phyloP scores from a whole-genome alignment of 2,888 invertebrate genomes.

The Drosophila barbarae region DNA sequence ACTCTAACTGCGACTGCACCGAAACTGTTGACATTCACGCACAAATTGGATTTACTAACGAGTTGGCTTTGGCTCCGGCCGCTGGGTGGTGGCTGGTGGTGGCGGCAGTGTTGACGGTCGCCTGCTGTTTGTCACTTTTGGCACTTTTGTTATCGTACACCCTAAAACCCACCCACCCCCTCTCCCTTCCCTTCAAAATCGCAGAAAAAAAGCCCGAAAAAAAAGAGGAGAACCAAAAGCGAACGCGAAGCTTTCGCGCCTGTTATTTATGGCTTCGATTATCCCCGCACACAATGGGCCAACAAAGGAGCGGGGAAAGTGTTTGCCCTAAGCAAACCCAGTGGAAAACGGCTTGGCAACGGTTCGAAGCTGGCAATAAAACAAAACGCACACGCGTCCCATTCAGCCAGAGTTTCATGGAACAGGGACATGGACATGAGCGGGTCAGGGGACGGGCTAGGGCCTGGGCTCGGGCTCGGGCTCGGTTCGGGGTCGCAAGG shows the following conservation, averaged over 20 bases:
- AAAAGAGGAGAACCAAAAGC: slow-evolving; percentile 3
- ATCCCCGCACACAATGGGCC: slow-evolving; percentile 65
- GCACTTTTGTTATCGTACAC: slow-evolving; percentile 65
- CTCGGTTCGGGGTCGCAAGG: slow-evolving; percentile 3
- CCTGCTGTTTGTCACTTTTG: slow-evolving; percentile 70
- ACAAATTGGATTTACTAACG: slow-evolving; percentile 73
- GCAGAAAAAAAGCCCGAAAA: slow-evolving; percentile 6
- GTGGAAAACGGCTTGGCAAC: slow-evolving; percentile 53
- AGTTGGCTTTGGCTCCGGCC: slow-evolving; percentile 33
- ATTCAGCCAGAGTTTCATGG: slow-evolving; percentile 8
- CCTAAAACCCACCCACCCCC: neutral
- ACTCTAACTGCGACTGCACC: slow-evolving; percentile 47
- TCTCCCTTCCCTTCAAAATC: slow-evolving; percentile 5
- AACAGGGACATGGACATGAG: neutral
- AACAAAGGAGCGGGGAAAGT: slow-evolving; percentile 55
- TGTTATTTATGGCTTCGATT: slow-evolving; percentile 74
- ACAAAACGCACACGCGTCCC: slow-evolving; percentile 65
- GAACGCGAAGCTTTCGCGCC: slow-evolving; percentile 61
- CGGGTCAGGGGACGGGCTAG: neutral
- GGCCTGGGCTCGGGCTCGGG: neutral
- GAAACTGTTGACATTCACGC: slow-evolving; percentile 67
- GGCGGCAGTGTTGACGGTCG: slow-evolving; percentile 54
- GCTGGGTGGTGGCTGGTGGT: neutral
- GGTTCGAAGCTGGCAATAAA: slow-evolving; percentile 61
- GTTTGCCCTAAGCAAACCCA: slow-evolving; percentile 54